Percentiles rank a stretch among this genome's conserved stretches.
Evolutionary conservation across 1,140 invertebrate species (phyloP).

Genomic region (Branchinecta lindahli): DNA sequence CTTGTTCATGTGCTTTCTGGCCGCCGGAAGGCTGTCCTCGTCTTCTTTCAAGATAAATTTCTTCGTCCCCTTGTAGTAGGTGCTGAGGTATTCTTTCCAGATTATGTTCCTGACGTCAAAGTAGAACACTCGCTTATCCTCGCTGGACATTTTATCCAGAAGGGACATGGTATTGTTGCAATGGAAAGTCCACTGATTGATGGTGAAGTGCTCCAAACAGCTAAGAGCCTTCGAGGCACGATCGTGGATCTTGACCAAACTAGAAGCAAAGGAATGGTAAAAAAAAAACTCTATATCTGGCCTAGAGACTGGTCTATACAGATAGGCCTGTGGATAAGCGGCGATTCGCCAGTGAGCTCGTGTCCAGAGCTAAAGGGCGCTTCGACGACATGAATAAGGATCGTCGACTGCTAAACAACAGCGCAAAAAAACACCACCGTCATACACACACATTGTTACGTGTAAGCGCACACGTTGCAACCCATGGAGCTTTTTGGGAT

Average conservation of each 20-base stretch:
- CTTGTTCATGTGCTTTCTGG: background rate
- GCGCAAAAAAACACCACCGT: too few relatives aligned
- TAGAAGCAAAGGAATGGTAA: background rate
- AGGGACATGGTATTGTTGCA: constrained; percentile 53
- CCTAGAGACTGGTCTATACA: too few relatives aligned
- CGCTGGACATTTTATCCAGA: constrained; percentile 37
- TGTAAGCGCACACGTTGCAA: too few relatives aligned
- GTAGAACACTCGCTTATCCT: constrained; percentile 47
- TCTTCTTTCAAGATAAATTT: constrained; percentile 62
- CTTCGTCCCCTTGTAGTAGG: constrained; percentile 55
- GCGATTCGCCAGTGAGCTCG: too few relatives aligned
- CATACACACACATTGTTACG: too few relatives aligned
- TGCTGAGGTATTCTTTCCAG: constrained; percentile 49
- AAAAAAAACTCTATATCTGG: too few relatives aligned
- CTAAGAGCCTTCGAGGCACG: constrained; percentile 53
- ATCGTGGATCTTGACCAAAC: constrained; percentile 13
- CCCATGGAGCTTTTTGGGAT: too few relatives aligned
- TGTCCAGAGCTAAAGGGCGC: too few relatives aligned
- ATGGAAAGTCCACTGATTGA: constrained; percentile 61
- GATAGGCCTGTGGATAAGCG: too few relatives aligned
- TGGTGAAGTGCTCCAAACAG: constrained; percentile 58
- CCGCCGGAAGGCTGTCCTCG: background rate
- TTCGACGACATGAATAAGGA: too few relatives aligned
- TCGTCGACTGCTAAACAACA: too few relatives aligned
- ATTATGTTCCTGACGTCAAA: constrained; percentile 49